Evolutionary conservation across 2,888 invertebrate genomes (phyloP), one percentile per base, ranked within the genome.

Genomic region (Dasysyrphus tricinctus): DNA sequence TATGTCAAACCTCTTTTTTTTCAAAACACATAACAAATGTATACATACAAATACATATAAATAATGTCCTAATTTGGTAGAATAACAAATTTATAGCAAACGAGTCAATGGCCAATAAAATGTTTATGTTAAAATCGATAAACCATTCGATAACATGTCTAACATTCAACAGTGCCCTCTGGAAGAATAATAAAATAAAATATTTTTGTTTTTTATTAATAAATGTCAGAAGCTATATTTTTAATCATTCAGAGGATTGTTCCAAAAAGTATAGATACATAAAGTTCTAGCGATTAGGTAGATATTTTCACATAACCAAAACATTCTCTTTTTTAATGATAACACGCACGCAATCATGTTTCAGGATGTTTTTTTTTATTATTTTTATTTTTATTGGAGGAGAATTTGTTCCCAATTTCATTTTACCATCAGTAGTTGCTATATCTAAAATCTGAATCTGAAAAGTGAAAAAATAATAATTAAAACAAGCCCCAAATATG

Each of bases 401-500:
- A 34, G 24, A 37, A 37, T 69, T 69, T 42, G 29, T 69, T 54
- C 54, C 14, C 29, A 54, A 39, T 67, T 49, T 69, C 11, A 54
- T 39, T 69, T 49, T 65, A 47, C 12, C 24, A 24, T 24, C 14
- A 14, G n/a, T n/a, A n/a, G 44, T 47, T 47, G 2, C 6, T 67
- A 39, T 24, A 29, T 39, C 54, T n/a, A 7, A 6, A 42, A 67
- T 19, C 49, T 12, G 39, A 14, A 73, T 79, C 79, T 32, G 73
- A 76, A n/a, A 67, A 67, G 67, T 42, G 57, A 67, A 54, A 24
- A 49, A 65, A 65, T 63, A 56, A 51, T 42, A 74, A 80, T 80
- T 80, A 70, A 77, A 65, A 63, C 32, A 12, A 72, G 34, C 39
- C 70, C 83, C 75, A 9, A 75, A 84, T 72, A 49, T 80, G 32